phyloP scores from a whole-genome alignment of 1,140 invertebrate species.

The Lepidurus packardi region DNA sequence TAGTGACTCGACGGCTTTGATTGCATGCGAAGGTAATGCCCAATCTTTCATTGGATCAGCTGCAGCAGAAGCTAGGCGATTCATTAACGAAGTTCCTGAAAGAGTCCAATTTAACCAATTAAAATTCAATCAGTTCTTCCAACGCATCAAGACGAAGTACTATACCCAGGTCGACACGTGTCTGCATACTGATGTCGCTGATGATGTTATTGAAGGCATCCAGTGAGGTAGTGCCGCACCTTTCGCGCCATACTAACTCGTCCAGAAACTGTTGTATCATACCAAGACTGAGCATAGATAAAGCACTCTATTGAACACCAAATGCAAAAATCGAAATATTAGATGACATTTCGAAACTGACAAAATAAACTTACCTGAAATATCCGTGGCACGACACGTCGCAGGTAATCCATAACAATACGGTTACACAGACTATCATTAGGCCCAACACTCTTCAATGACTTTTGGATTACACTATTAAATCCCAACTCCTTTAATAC shows the following conservation, averaged over 20 bases:
- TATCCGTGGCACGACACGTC: conserved; percentile 78
- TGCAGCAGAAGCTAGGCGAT: conserved; percentile 20
- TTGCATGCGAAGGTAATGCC: not conserved
- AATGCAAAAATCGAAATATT: conserved; percentile 34
- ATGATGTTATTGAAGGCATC: conserved; percentile 75
- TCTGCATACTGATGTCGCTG: conserved; percentile 68
- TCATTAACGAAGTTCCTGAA: conserved; percentile 8
- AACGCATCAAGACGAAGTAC: conserved; percentile 38
- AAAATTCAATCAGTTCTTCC: conserved; percentile 30
- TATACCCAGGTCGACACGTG: conserved; percentile 52
- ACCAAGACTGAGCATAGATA: conserved; percentile 70
- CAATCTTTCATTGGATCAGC: conserved; percentile 31
- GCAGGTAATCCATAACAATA: conserved; percentile 76
- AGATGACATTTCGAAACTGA: conserved; percentile 27
- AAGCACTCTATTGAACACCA: conserved; percentile 59
- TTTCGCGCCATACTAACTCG: conserved; percentile 73
- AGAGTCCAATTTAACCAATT: not conserved
- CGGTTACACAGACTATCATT: conserved; percentile 52
- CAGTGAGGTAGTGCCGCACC: conserved; percentile 65
- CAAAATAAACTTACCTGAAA: conserved; percentile 49
- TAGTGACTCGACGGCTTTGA: not conserved
- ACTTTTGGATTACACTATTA: conserved; percentile 60
- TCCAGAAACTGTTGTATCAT: conserved; percentile 85
- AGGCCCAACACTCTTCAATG: conserved; percentile 45
- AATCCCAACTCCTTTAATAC: conserved; percentile 70